phyloP scores from a whole-genome alignment of 2,888 invertebrate species.

The Helobdella robusta region DNA sequence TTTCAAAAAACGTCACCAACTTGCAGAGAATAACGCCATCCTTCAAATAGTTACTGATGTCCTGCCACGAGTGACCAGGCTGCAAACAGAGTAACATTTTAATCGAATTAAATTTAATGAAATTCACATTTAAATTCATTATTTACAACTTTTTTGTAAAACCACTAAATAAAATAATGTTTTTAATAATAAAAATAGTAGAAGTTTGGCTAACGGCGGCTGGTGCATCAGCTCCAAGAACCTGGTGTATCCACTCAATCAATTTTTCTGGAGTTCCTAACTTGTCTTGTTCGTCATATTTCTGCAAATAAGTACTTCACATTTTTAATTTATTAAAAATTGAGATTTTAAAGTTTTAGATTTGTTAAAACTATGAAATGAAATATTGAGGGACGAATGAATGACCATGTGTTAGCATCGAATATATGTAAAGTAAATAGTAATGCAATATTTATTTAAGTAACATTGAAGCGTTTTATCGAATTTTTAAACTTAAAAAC shows the following conservation, averaged over 20 bases:
- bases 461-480: too few relatives aligned
- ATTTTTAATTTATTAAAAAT: too few relatives aligned
- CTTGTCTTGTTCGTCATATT: constrained; percentile 31
- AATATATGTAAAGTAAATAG: too few relatives aligned
- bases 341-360: too few relatives aligned
- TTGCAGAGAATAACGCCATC: constrained; percentile 44
- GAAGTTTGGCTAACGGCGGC: constrained; percentile 13
- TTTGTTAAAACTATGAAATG: too few relatives aligned
- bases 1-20: constrained; percentile 38
- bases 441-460: too few relatives aligned
- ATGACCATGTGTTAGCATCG: too few relatives aligned
- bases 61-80: constrained; percentile 29
- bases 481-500: too few relatives aligned
- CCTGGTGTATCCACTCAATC: constrained; percentile 26
- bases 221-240: constrained; percentile 17
- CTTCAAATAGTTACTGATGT: constrained; percentile 28
- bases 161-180: too few relatives aligned
- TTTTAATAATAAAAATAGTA: neutral
- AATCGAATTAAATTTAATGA: too few relatives aligned
- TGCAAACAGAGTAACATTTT: neutral
- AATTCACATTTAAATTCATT: too few relatives aligned
- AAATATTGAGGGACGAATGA: too few relatives aligned
- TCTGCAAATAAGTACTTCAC: constrained; percentile 26
- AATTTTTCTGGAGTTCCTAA: constrained; percentile 28
- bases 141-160: neutral